Evolutionary conservation across 2,888 invertebrate genomes (phyloP), one percentile per base, ranked within the genome.

Genomic region (Macropis europaea): DNA sequence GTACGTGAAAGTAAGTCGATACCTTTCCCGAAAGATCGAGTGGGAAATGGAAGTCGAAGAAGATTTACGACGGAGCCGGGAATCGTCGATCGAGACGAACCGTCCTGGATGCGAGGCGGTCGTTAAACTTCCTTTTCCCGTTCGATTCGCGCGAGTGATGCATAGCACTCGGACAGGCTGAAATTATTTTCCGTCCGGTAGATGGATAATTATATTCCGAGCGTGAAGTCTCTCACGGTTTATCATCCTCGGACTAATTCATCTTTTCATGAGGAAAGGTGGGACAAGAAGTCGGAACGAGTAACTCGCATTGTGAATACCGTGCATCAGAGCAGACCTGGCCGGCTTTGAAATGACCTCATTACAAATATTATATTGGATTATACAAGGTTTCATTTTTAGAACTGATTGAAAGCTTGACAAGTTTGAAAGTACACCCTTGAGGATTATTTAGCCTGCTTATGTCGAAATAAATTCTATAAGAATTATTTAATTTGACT

Each of bases 61-160:
- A 78, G 78, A 77, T 75, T 75, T 77, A 77, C 75, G 78, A 64
- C 11, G 40, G 38, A 45, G 36, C 40, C 42, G 52, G 38, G 72
- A 61, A 72, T 68, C 77, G 63, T 75, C 59, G 78, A 78, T 78
- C 78, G 75, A 48, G 48, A 73, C 47, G 61, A 30, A 57, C 61
- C 56, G 48, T 56, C 42, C 53, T 40, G 66, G 54, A 67, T 56
- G 40, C 40, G 50, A 54, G 26, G 7, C 48, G 72, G 60, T 66
- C 73, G 76, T 77, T 77, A 78, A 78, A 75, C 75, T 72, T 68
- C 62, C 71, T 68, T 63, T n/a, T 78, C 59, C 60, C 75, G 72
- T 57, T 64, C 68, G 62, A 54, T 63, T 62, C 60, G 52, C 62
- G 59, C 52, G 60, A 48, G 38, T 74, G 77, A 67, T 59, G 50